phyloP scores from a whole-genome alignment of 2,797 vertebrate species.

The Malacoctenus gilli region DNA sequence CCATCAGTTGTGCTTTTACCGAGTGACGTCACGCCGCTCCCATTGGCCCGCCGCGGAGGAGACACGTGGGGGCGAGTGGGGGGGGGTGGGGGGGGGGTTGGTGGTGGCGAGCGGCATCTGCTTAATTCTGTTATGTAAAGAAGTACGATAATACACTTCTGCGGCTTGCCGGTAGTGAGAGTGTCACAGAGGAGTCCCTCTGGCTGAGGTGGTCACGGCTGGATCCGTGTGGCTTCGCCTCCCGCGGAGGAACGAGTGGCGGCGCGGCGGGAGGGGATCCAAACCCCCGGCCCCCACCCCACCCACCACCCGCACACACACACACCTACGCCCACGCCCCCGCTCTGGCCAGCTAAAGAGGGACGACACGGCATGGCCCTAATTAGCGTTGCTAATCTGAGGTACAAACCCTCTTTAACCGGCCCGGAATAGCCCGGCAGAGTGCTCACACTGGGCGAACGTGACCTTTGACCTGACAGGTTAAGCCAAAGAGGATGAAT shows the following conservation, averaged over 20 bases:
- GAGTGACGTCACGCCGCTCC: conserved; percentile 73
- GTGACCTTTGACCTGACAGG: conserved; percentile 61
- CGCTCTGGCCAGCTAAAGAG: conserved; percentile 15
- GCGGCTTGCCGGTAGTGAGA: conserved; percentile 47
- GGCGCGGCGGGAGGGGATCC: conserved; percentile 20
- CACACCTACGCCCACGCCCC: no score
- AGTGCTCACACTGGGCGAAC: conserved; percentile 39
- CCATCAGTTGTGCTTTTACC: conserved; percentile 83
- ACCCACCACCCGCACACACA: not conserved
- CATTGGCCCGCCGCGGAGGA: conserved; percentile 70
- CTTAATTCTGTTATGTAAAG: conserved; percentile 83
- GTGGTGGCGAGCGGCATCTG: conserved; percentile 67
- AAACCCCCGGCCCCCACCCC: no score
- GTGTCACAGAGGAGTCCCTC: conserved; percentile 49
- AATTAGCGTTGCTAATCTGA: conserved; percentile 81
- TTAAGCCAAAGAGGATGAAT: conserved; percentile 49
- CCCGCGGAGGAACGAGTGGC: conserved; percentile 7
- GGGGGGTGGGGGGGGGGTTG: no score
- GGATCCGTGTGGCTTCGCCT: conserved; percentile 19
- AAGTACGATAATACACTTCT: conserved; percentile 74
- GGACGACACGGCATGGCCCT: conserved; percentile 42
- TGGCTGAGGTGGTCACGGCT: conserved; percentile 41
- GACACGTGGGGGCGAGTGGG: conserved; percentile 43
- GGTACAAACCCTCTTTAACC: conserved; percentile 77
- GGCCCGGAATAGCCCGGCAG: conserved; percentile 74